Percentiles rank a stretch among this genome's conserved stretches.
These are phyloP conservation scores for Nymphalis io DNA, from an alignment of 1,140 invertebrate genomes.

Conservation along the genomic window DNA sequence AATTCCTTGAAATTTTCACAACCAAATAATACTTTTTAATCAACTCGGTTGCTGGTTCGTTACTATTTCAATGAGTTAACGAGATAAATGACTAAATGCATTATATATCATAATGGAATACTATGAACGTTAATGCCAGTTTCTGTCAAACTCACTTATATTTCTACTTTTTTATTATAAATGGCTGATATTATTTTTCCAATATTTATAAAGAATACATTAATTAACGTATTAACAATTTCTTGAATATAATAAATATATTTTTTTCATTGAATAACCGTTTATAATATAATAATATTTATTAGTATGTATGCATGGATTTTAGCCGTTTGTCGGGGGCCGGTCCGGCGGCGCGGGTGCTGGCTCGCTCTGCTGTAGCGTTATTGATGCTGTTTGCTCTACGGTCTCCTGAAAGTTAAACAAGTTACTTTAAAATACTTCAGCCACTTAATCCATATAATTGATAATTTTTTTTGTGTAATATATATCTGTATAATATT, in stretches of 20 bases:
- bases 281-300: neutral
- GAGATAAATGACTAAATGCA: neutral
- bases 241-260: conserved; percentile 5
- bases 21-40: neutral
- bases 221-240: neutral
- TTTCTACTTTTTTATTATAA: neutral
- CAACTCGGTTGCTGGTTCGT: no score
- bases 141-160: neutral
- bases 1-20: neutral
- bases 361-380: conserved; percentile 45
- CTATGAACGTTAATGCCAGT: neutral
- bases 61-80: neutral
- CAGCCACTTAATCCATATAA: no score
- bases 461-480: no score
- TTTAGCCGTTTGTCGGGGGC: conserved; percentile 23
- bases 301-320: neutral
- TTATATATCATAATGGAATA: neutral
- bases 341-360: conserved; percentile 54
- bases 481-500: no score
- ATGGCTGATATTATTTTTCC: neutral
- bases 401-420: conserved; percentile 35
- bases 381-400: conserved; percentile 44
- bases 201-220: neutral
- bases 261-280: neutral
- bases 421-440: no score